Evolutionary conservation across 2,797 vertebrate genomes (phyloP).

Genomic region (Merluccius polli): DNA sequence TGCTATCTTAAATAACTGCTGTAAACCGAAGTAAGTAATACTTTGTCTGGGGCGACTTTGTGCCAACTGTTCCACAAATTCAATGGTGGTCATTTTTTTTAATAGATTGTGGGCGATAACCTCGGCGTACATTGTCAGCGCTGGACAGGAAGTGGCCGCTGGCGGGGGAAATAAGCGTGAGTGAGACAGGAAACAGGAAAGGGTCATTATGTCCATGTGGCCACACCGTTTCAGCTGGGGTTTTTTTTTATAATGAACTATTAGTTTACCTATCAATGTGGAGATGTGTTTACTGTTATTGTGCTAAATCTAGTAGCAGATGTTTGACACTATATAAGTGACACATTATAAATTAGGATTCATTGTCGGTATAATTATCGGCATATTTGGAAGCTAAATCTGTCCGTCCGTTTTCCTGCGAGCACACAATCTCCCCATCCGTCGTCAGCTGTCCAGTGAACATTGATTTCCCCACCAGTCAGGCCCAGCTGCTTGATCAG

Average conservation of each 20-base stretch:
- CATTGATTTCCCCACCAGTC: background rate
- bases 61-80: background rate
- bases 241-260: background rate
- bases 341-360: background rate
- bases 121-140: background rate
- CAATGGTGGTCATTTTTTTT: background rate
- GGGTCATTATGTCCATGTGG: background rate
- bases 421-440: background rate
- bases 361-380: background rate
- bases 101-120: background rate
- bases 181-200: conserved; percentile 3
- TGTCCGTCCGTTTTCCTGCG: background rate
- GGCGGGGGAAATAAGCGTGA: background rate
- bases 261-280: background rate
- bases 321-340: background rate
- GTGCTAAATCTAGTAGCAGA: background rate
- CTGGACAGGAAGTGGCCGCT: background rate
- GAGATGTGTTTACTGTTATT: background rate
- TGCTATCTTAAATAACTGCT: background rate
- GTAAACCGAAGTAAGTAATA: background rate
- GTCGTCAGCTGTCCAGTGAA: background rate
- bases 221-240: background rate
- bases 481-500: no score
- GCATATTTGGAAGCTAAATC: background rate
- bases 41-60: background rate